Base-by-base conservation (phyloP, 1,140 invertebrate genomes). In the Formica selysi region DNA sequence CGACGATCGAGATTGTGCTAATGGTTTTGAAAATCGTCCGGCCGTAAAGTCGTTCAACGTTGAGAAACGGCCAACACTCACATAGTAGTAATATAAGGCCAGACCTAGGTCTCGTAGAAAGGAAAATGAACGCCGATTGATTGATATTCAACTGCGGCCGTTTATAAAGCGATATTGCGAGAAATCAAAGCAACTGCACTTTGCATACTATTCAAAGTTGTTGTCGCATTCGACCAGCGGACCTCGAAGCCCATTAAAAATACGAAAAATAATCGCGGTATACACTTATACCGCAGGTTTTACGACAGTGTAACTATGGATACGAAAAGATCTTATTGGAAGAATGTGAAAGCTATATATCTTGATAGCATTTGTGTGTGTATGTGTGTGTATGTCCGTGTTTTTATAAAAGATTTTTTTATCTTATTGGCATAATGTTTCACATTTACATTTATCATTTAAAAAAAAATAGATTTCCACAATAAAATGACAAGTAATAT, bases 121-220 rank as follows among this genome's bases (percentile, higher is more conserved):
- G 88, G 89, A 59, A 89, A 89, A 90, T 70, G 89, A 80, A 83
- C 68, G 64, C 38, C 41, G 59, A 88, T 87, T 89, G 89, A 90
- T 90, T 89, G 89, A 90, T 90, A 90, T 89, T 86, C 87, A 81
- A 71, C 26, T 62, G 54, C 51, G 26, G 51, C 70, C 59, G 71
- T 83, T 84, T 65, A 81, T 87, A 90, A 87, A 16, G 38, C 38
- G 2, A 48, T 70, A 81, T 87, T 86, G 76, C 81, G 70, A 87
- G 32, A 84, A 84, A 84, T 29, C 62, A 87, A 87, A 81, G 48
- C 32, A 84, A 87, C 29, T 26, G 38, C 19, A 81, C 13, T 81
- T 81, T 67, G 67, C 67, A 59, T 81, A 19, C 32, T 68, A 22
- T 13, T 29, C 22, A 36, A 57, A 29, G 6, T 7, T 81, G 67